These are phyloP conservation scores for Gymnocheta viridis DNA, from an alignment of 2,888 invertebrate genomes.

Conservation along the genomic window DNA sequence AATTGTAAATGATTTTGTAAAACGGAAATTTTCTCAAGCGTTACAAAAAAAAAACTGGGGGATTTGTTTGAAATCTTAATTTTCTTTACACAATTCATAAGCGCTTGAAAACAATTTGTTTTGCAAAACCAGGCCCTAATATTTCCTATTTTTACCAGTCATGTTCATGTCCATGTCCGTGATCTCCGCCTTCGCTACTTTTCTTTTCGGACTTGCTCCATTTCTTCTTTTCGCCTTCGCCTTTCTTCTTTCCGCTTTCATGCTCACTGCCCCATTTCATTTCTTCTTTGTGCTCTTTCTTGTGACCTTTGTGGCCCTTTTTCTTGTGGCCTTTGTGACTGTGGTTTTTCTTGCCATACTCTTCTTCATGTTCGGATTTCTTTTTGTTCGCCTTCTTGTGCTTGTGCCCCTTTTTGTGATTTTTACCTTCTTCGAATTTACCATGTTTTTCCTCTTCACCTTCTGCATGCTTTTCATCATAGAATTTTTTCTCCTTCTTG, in stretches of 20 bases:
- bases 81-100: too few species aligned
- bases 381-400: conserved; percentile 92
- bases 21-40: too few species aligned
- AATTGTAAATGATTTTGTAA: too few species aligned
- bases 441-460: conserved; percentile 92
- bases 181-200: conserved; percentile 74
- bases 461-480: conserved; percentile 91
- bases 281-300: conserved; percentile 89
- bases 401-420: conserved; percentile 91
- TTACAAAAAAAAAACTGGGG: too few species aligned
- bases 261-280: conserved; percentile 89
- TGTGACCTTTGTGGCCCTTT: conserved; percentile 90
- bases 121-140: neutral
- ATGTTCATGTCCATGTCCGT: conserved; percentile 59
- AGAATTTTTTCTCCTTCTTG: conserved; percentile 93
- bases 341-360: conserved; percentile 91
- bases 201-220: conserved; percentile 86
- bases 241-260: conserved; percentile 90
- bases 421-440: conserved; percentile 89
- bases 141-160: conserved; percentile 56
- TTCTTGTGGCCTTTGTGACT: conserved; percentile 91
- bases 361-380: conserved; percentile 88
- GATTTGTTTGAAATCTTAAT: too few species aligned
- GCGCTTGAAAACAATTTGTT: neutral
- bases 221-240: conserved; percentile 90